Conservation (phyloP, 2,113 vertebrate species). For the Hypocryptadius cinnamomeus region DNA sequence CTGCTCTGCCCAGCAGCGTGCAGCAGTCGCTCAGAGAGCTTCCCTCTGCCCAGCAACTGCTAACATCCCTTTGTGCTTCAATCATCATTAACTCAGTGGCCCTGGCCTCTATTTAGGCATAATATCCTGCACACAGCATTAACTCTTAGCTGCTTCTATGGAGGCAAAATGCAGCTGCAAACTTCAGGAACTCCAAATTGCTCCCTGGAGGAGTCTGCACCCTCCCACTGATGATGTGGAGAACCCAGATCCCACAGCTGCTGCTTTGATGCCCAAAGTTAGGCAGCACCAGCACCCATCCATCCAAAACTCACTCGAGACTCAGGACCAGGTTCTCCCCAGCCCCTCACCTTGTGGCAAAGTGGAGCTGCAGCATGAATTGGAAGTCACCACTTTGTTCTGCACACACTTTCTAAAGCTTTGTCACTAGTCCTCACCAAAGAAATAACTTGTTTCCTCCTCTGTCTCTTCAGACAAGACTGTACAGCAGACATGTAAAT, state of each 20-base stretch:
- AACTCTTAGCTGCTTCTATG: neutral
- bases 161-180: neutral
- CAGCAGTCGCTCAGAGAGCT: neutral
- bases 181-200: neutral
- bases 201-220: neutral
- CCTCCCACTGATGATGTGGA: neutral
- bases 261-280: neutral
- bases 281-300: neutral
- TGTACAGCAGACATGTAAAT: neutral
- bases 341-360: neutral
- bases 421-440: neutral
- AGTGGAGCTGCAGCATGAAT: neutral
- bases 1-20: neutral
- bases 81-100: neutral
- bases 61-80: fast-evolving
- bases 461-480: neutral
- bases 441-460: neutral
- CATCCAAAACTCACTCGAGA: neutral
- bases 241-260: neutral
- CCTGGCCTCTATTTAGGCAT: neutral
- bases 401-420: neutral
- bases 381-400: neutral
- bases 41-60: neutral
- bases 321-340: neutral
- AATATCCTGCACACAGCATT: neutral